A percentile compares a stretch with the other conserved stretches of the same genome.
phyloP scores from a whole-genome alignment of 2,797 vertebrate genomes.

The Hippocampus kuda region DNA sequence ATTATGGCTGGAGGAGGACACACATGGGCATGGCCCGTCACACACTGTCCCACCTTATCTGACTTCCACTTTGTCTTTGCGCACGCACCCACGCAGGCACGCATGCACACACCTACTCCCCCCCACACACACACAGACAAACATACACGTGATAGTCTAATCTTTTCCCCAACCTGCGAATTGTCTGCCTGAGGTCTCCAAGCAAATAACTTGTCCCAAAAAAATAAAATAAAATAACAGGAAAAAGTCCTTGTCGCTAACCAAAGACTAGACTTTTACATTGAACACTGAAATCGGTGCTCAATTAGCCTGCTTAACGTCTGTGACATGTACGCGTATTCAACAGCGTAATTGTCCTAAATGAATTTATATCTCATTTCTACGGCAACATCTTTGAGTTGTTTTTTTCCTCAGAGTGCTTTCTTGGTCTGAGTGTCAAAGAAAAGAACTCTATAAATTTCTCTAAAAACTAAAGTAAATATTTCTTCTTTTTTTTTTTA shows the following conservation, averaged over 20 bases:
- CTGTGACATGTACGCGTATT: neutral
- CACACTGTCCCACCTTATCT: slow-evolving; percentile 46
- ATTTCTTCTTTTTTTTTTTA: neutral
- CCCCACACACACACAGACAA: neutral
- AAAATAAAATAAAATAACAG: slow-evolving; percentile 16
- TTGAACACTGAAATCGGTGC: neutral
- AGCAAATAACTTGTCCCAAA: slow-evolving; percentile 25
- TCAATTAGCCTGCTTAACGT: neutral
- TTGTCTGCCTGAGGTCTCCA: slow-evolving; percentile 15
- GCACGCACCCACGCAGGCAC: slow-evolving; percentile 15
- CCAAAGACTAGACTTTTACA: neutral
- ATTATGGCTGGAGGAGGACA: slow-evolving; percentile 61
- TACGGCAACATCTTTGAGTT: neutral
- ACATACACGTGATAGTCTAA: slow-evolving; percentile 24
- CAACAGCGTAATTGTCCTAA: neutral
- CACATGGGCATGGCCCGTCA: slow-evolving; percentile 46
- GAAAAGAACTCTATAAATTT: neutral
- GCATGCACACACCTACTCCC: neutral
- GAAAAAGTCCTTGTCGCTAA: slow-evolving; percentile 2
- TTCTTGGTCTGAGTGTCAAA: neutral
- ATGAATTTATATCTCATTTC: neutral
- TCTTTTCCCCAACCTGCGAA: slow-evolving; percentile 27
- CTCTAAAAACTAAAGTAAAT: neutral
- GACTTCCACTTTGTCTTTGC: slow-evolving; percentile 9
- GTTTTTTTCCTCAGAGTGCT: neutral